Evolutionary conservation across 1,140 invertebrate genomes (phyloP), one percentile per base, ranked within the genome.

Genomic region (Anoplolepis gracilipes): DNA sequence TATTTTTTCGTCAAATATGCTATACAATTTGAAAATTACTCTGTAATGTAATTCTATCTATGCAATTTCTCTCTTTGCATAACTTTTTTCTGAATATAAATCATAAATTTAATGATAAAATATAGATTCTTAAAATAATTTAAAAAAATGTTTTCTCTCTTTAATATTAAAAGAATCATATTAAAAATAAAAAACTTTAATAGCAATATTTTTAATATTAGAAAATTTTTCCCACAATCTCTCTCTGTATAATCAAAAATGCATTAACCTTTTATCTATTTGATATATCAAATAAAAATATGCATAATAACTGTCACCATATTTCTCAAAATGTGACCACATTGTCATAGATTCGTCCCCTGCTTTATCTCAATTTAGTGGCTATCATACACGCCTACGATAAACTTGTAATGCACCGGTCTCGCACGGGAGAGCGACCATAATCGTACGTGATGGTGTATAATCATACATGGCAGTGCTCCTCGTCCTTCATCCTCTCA

Each of bases 371-470:
- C 85, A 88, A 92, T 92, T 92, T 90, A 92, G 88, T 85, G 84
- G 82, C 85, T 88, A 91, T 89, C 76, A 84, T 85, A 65, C 49
- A 89, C 87, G 88, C 85, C 88, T 87, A 90, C 84, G 87, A 92
- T 92, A 92, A 91, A 86, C 87, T 88, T 87, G 79, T 90, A 91
- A 89, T 85, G 76, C 85, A 85, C 79, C 77, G 86, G 84, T 89
- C 73, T 87, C 84, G 88, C 88, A 90, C 85, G 85, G 76, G 39
- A 78, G 59, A 86, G 81, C 70, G 70, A 85, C 86, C 90, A 87
- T 92, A 93, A 92, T 93, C 88, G 88, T 88, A 87, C 85, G 86
- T 84, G 89, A 91, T 88, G 86, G 78, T 85, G 88, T 92, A 91
- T 91, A 90, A 92, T 92, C 90, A 92, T 92, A 91, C 87, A 79